Percentiles rank a stretch among this genome's conserved stretches.
phyloP scores from a whole-genome alignment of 2,113 vertebrate species.

The Osmerus mordax region DNA sequence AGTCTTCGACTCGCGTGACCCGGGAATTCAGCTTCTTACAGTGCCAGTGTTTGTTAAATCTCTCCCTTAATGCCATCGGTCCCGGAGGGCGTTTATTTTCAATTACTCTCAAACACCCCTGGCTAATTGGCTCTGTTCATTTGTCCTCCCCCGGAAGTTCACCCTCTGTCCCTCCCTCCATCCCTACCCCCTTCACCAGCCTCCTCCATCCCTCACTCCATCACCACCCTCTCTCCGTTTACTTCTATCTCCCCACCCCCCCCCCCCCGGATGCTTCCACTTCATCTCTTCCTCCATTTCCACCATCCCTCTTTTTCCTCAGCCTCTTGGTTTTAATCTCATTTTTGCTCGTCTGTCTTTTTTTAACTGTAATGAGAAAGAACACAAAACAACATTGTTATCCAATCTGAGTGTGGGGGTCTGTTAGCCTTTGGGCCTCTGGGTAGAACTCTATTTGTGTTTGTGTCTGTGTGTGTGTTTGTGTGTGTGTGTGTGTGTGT shows the following conservation, averaged over 20 bases:
- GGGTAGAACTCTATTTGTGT: neutral
- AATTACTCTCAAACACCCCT: neutral
- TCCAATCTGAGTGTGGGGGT: neutral
- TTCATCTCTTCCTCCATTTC: neutral
- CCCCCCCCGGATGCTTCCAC: too few species aligned
- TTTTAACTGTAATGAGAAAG: neutral
- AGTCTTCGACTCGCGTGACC: neutral
- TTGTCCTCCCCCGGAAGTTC: neutral
- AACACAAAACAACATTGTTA: slow-evolving; percentile 1
- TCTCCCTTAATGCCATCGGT: neutral
- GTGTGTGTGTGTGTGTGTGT: too few species aligned
- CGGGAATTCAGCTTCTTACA: neutral
- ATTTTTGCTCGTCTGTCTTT: neutral
- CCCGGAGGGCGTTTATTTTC: neutral
- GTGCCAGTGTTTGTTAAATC: slow-evolving; percentile 1
- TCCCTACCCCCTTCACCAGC: neutral
- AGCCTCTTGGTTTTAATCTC: neutral
- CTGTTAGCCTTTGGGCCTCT: too few species aligned
- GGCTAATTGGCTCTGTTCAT: neutral
- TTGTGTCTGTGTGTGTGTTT: too few species aligned
- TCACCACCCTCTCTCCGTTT: neutral
- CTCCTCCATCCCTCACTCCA: neutral
- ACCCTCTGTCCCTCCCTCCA: neutral
- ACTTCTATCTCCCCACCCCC: neutral
- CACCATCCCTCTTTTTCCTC: neutral